Evolutionary conservation across 2,113 vertebrate genomes (phyloP), one percentile per base, ranked within the genome.

Genomic region (Oncorhynchus nerka): DNA sequence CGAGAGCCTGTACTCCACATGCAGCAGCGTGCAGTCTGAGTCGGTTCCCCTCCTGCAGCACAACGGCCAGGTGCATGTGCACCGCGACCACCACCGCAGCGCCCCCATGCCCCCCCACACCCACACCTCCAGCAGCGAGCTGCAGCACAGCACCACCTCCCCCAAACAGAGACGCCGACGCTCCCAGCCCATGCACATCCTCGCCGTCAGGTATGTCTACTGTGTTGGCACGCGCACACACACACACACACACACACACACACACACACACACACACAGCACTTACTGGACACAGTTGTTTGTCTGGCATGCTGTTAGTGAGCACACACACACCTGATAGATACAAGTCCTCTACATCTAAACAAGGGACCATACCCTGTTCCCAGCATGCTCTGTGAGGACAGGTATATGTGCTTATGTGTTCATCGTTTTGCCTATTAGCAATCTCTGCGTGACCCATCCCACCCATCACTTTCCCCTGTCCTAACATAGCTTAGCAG

Each of bases 131-230:
- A 79, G 79, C 76, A 82, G 11, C 88, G 2, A 87, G 74, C 20
- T 75, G 20, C 86, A 85, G 8, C 92, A 1, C 75, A 84, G 15
- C 1, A 81, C 0, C 22, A 75, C 30, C 1, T 93, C 93, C 0
- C 92, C 93, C 0, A 81, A 91, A 79, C 93, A 94, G 72, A 91
- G 88, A 85, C 91, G 97, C 75, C 91, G 93, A 4, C 94, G 97
- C 39, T 99, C 97, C 9, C 97, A 99, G 85, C 97, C 97, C 0
- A 89, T 99, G 92, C 97, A 96, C 92, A 99, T 99, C 88, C 94
- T 95, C 19, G 95, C 97, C 5, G 95, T 97, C 92, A 97, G 97
- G 97, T 98, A 87, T 22, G 85, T 26, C 24, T 16, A 7, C 24
- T 39, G 3, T 22, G 16, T 62, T 62, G n/a, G 7, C 19, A 62